Conservation (phyloP, 1,140 invertebrate genomes). For the Drosophila sp. region DNA sequence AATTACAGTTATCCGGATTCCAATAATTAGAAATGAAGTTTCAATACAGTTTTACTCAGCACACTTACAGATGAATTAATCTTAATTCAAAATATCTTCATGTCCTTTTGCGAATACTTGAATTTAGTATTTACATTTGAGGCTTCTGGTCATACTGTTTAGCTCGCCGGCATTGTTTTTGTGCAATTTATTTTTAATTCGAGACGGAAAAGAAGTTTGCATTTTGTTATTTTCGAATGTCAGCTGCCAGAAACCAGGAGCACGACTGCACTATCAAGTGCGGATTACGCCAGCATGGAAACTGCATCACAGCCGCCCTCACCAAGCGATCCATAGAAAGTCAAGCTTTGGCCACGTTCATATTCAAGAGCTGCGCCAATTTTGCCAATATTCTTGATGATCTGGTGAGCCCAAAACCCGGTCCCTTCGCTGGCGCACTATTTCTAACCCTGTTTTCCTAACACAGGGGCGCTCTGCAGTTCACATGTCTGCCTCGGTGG, state of each 20-base stretch:
- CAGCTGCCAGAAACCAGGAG: slow-evolving; percentile 61
- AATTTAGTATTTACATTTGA: neutral
- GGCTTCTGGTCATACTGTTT: neutral
- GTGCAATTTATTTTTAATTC: neutral
- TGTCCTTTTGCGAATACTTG: neutral
- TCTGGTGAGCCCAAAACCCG: slow-evolving; percentile 44
- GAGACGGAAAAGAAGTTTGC: neutral
- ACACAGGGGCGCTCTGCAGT: slow-evolving; percentile 85
- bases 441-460: slow-evolving; percentile 20
- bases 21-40: too few relatives aligned
- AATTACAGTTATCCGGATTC: too few relatives aligned
- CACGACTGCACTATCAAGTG: slow-evolving; percentile 84
- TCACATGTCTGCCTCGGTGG: slow-evolving; percentile 88
- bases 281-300: slow-evolving; percentile 84
- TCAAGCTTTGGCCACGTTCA: slow-evolving; percentile 84
- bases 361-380: slow-evolving; percentile 84
- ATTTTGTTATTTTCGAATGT: slow-evolving; percentile 44
- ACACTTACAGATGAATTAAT: neutral
- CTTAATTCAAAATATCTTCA: neutral
- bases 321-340: slow-evolving; percentile 84
- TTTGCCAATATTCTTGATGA: slow-evolving; percentile 84
- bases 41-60: too few relatives aligned
- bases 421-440: too few relatives aligned
- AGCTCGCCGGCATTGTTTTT: neutral
- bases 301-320: slow-evolving; percentile 84